Conservation (phyloP, 2,797 vertebrate genomes). For the Sebastes vulpes region DNA sequence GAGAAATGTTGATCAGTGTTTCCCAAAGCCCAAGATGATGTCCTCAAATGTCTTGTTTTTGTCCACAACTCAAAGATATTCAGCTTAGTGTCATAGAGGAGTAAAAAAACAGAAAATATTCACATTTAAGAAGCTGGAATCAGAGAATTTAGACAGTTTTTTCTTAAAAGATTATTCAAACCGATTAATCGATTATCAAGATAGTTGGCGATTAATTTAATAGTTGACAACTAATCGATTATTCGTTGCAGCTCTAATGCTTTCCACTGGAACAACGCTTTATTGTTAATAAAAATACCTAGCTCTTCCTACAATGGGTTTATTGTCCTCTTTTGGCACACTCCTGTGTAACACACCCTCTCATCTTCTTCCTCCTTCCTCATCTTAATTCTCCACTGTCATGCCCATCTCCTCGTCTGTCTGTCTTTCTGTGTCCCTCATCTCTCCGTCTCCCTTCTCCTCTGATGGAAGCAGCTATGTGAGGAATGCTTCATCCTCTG, state of each 20-base stretch:
- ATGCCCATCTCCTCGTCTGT: slow-evolving; percentile 9
- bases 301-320: background rate
- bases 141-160: too few species aligned
- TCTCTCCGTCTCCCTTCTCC: slow-evolving; percentile 30
- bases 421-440: slow-evolving; percentile 24
- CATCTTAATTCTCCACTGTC: slow-evolving; percentile 47
- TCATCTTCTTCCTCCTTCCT: slow-evolving; percentile 35
- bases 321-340: slow-evolving; percentile 28
- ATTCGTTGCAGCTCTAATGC: background rate
- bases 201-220: fast-evolving
- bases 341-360: slow-evolving; percentile 20
- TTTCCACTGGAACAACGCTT: background rate
- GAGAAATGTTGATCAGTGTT: too few species aligned
- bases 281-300: slow-evolving; percentile 14
- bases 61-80: too few species aligned
- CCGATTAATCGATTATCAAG: too few species aligned
- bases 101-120: too few species aligned
- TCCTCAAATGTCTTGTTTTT: too few species aligned
- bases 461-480: slow-evolving; percentile 64
- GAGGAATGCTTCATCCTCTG: slow-evolving; percentile 70
- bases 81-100: fast-evolving
- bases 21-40: too few species aligned
- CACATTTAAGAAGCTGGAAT: too few species aligned
- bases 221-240: too few species aligned
- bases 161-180: too few species aligned